Conservation (phyloP, 2,797 vertebrate genomes). For the Erithacus rubecula region DNA sequence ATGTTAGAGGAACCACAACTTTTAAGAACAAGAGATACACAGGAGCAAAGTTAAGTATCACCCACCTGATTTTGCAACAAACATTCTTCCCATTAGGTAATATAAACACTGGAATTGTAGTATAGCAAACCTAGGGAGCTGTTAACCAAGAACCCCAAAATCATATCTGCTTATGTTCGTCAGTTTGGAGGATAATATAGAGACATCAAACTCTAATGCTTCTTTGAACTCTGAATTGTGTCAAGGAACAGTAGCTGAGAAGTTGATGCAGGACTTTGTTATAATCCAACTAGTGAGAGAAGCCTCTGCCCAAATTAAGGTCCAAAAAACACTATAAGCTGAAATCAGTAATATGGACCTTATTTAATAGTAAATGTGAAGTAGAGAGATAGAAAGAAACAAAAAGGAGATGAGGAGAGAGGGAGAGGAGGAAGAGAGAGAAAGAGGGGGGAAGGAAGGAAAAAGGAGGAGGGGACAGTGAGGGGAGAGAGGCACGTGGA, state of each 20-base stretch:
- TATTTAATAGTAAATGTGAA: not conserved
- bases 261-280: not conserved
- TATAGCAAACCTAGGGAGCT: not conserved
- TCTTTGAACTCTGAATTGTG: not conserved
- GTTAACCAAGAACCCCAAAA: not conserved
- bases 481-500: accelerated
- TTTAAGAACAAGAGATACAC: not conserved
- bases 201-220: not conserved
- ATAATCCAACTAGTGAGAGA: not conserved
- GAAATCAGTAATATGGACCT: not conserved
- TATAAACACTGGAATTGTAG: not conserved
- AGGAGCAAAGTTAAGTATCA: not conserved
- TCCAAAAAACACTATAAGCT: not conserved
- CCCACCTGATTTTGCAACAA: not conserved
- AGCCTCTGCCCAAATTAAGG: not conserved
- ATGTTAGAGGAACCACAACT: not conserved
- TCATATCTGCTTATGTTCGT: not conserved
- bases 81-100: not conserved
- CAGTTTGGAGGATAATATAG: not conserved
- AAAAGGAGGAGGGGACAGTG: not conserved
- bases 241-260: not conserved
- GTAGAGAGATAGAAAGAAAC: not conserved
- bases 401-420: not conserved
- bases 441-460: not conserved
- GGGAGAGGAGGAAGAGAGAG: not conserved